Percentiles rank a stretch among this genome's conserved stretches.
phyloP scores from a whole-genome alignment of 2,888 invertebrate genomes.

The Apotomis capreana region DNA sequence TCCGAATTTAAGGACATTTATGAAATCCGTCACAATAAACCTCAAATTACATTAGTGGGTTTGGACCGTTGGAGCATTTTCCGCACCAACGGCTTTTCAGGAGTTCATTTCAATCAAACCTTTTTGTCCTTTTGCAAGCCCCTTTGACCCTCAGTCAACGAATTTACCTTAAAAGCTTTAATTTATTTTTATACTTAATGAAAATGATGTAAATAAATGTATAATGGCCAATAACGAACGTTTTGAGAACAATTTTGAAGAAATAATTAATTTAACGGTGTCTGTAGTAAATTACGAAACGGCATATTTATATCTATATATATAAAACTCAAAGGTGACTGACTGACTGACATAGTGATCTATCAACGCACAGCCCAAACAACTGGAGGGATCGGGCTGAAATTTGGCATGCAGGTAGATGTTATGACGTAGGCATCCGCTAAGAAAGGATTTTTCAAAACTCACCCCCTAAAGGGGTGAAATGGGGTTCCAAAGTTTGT shows the following conservation, averaged over 20 bases:
- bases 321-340: no score
- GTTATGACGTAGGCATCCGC: no score
- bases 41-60: conserved; percentile 6
- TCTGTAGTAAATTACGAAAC: no score
- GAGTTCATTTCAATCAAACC: conserved; percentile 26
- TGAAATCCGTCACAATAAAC: background rate
- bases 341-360: no score
- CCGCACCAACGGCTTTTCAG: conserved; percentile 12
- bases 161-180: conserved; percentile 8
- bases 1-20: background rate
- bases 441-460: no score
- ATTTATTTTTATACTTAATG: conserved; percentile 1
- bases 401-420: no score
- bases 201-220: background rate
- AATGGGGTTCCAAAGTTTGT: no score
- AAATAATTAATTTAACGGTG: background rate
- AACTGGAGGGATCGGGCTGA: no score
- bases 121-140: conserved; percentile 8
- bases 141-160: conserved; percentile 16
- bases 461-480: no score
- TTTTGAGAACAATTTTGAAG: background rate
- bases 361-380: no score
- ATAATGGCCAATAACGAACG: background rate
- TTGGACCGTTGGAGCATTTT: conserved; percentile 15
- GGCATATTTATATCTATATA: no score